These are phyloP conservation scores for Struthidea cinerea DNA, from an alignment of 2,113 vertebrate genomes.

Conservation along the genomic window DNA sequence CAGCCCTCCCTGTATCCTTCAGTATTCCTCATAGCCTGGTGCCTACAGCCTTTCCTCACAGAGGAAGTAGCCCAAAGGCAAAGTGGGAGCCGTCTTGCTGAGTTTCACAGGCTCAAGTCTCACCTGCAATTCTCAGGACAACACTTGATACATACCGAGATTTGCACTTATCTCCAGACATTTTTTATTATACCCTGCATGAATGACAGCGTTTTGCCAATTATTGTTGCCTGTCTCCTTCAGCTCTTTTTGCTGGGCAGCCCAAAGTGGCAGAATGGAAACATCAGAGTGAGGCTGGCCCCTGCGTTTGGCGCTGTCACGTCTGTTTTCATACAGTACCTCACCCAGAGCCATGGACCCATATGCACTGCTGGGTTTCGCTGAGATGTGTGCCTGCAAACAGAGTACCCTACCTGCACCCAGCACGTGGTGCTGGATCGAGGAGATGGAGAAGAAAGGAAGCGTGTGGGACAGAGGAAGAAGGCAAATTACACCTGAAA, in stretches of 20 bases:
- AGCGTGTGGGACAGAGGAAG: background rate
- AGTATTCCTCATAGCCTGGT: background rate
- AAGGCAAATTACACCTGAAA: background rate
- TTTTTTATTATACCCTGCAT: background rate
- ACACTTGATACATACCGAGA: background rate
- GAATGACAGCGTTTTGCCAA: background rate
- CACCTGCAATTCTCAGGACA: background rate
- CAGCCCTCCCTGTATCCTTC: background rate
- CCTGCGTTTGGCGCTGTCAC: rapidly evolving
- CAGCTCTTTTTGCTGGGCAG: background rate
- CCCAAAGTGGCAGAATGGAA: background rate
- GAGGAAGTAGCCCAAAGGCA: background rate
- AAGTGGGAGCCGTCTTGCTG: background rate
- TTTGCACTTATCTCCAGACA: background rate
- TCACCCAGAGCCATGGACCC: rapidly evolving
- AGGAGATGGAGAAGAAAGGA: background rate
- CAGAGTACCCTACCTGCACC: rapidly evolving
- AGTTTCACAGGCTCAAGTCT: background rate
- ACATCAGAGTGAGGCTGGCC: background rate
- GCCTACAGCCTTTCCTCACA: background rate
- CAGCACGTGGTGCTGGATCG: rapidly evolving
- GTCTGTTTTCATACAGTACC: rapidly evolving
- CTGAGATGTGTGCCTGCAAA: background rate
- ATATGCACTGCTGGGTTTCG: rapidly evolving
- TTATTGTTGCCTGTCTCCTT: background rate